Conservation (phyloP, 2,797 vertebrate species). For the Peromyscus aztecus region DNA sequence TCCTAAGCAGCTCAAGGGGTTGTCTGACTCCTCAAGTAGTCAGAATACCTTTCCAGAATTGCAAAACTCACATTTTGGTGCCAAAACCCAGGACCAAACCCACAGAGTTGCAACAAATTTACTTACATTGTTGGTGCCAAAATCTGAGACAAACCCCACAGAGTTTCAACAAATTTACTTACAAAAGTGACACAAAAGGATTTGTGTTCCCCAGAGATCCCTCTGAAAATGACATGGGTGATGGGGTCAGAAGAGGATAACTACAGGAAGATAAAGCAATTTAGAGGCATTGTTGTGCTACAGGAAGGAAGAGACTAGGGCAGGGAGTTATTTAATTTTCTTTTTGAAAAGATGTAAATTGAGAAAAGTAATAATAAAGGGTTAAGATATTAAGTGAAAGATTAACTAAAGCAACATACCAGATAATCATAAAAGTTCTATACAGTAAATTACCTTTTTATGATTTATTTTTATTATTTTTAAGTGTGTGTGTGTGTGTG, state of each 20-base stretch:
- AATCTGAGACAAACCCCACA: no score
- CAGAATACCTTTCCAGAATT: no score
- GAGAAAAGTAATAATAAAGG: neutral
- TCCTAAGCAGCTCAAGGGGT: no score
- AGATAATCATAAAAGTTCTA: neutral
- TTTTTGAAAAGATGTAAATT: neutral
- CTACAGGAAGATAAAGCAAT: neutral
- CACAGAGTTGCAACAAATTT: no score
- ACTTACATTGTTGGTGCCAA: no score
- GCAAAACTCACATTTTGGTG: no score
- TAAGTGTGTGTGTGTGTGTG: neutral
- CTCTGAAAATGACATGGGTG: neutral
- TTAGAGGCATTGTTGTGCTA: neutral
- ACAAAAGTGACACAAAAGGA: neutral
- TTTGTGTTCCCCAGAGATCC: neutral
- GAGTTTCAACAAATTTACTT: no score
- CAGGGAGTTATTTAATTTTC: neutral
- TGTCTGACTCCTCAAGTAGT: no score
- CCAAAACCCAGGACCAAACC: no score
- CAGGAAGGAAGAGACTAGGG: neutral
- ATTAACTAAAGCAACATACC: neutral
- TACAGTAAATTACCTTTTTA: neutral
- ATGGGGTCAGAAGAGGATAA: neutral
- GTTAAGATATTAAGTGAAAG: constrained; percentile 25
- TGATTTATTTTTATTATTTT: neutral